Evolutionary conservation across 2,113 vertebrate species (phyloP).

Genomic region (Delphinapterus leucas): DNA sequence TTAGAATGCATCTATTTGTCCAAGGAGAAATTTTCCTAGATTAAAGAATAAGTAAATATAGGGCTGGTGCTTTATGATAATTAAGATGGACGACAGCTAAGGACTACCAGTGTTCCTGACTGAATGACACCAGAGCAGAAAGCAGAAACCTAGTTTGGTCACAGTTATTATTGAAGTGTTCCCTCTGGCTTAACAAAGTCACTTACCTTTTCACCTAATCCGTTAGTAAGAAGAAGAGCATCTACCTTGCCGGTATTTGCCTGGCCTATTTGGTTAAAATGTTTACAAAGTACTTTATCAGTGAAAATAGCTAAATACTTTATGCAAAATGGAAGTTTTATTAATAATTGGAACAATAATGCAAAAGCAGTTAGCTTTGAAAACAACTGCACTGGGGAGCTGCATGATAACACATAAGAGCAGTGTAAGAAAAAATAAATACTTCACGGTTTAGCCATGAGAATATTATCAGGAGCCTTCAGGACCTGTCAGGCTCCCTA

Average conservation of each 20-base stretch:
- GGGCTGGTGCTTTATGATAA: conserved; percentile 50
- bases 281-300: conserved; percentile 34
- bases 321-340: neutral
- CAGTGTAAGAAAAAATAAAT: neutral
- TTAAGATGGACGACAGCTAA: neutral
- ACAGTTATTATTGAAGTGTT: neutral
- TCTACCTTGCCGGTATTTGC: neutral
- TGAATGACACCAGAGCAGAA: neutral
- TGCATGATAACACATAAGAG: neutral
- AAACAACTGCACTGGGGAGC: neutral
- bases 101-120: neutral
- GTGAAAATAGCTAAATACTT: conserved; percentile 18
- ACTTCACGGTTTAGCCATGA: neutral
- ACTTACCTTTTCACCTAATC: neutral
- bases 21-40: conserved; percentile 57
- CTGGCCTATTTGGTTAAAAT: conserved; percentile 16
- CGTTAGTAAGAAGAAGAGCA: neutral
- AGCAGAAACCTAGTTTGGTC: neutral
- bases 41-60: conserved; percentile 58
- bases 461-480: no score
- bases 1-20: conserved; percentile 76
- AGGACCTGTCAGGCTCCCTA: no score
- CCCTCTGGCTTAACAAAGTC: neutral
- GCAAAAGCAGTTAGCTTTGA: conserved; percentile 13
- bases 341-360: neutral